phyloP scores from a whole-genome alignment of 2,797 vertebrate genomes.

The Onychomys torridus region DNA sequence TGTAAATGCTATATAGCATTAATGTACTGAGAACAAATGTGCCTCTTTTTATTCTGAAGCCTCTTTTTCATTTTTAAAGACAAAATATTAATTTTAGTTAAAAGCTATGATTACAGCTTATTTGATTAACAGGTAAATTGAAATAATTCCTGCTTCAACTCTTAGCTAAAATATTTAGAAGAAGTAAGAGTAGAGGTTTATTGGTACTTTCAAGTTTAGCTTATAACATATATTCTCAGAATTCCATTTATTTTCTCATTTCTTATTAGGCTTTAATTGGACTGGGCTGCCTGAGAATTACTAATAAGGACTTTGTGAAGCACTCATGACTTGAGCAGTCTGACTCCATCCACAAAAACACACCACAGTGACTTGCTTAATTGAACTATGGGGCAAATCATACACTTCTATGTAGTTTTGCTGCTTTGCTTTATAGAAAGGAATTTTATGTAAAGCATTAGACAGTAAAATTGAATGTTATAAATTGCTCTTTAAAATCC shows the following conservation, averaged over 20 bases:
- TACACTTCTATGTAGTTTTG: conserved; percentile 1
- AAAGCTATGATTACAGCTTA: not conserved
- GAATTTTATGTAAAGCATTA: not conserved
- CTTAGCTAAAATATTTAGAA: conserved; percentile 2
- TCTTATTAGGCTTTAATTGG: not conserved
- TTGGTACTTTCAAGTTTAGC: not conserved
- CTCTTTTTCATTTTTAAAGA: not conserved
- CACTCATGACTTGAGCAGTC: not conserved
- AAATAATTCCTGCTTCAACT: not conserved
- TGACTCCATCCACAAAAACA: not conserved
- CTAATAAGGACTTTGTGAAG: not conserved
- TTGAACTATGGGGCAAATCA: not conserved
- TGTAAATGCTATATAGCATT: not conserved
- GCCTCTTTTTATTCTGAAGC: not conserved
- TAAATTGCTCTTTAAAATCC: not conserved
- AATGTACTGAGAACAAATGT: not conserved
- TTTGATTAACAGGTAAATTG: not conserved
- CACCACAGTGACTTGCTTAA: not conserved
- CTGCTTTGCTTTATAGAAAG: not conserved
- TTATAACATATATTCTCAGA: not conserved
- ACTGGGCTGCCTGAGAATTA: not conserved
- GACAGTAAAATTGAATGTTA: not conserved
- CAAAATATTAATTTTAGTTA: not conserved
- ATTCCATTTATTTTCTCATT: conserved; percentile 55
- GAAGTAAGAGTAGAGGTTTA: not conserved